Percentiles rank a stretch among this genome's conserved stretches.
These are phyloP conservation scores for Galeopterus variegatus DNA, from an alignment of 2,113 vertebrate genomes.

Conservation along the genomic window DNA sequence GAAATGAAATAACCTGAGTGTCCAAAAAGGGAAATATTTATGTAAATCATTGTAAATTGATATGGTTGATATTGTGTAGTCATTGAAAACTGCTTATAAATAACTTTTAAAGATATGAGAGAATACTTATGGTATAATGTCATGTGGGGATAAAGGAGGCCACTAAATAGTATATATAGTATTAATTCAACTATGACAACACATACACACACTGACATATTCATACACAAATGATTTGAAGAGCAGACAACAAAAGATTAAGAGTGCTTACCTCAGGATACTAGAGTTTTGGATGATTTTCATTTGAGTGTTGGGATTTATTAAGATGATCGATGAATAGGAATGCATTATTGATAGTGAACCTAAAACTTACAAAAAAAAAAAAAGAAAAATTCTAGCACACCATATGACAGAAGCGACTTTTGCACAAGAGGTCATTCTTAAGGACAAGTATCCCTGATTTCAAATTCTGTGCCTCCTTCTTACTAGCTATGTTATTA, in stretches of 20 bases:
- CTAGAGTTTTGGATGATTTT: constrained; percentile 52
- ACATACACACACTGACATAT: background rate
- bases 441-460: constrained; percentile 8
- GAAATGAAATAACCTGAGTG: constrained; percentile 55
- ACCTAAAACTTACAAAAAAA: background rate
- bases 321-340: constrained; percentile 3
- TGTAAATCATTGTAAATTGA: constrained; percentile 42
- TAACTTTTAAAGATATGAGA: constrained; percentile 32
- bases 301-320: background rate
- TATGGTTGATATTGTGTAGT: background rate
- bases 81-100: constrained; percentile 53
- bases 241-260: background rate
- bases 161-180: background rate
- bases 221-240: background rate
- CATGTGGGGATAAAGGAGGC: background rate
- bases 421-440: constrained; percentile 42
- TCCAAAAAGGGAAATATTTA: background rate
- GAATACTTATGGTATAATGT: constrained; percentile 36
- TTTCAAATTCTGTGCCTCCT: background rate
- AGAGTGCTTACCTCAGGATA: background rate
- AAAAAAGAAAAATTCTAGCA: background rate
- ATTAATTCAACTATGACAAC: background rate
- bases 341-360: background rate
- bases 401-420: background rate
- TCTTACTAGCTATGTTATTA: constrained; percentile 38